Base-by-base conservation (phyloP, 2,113 vertebrate genomes). In the Pachycephala philippinensis region DNA sequence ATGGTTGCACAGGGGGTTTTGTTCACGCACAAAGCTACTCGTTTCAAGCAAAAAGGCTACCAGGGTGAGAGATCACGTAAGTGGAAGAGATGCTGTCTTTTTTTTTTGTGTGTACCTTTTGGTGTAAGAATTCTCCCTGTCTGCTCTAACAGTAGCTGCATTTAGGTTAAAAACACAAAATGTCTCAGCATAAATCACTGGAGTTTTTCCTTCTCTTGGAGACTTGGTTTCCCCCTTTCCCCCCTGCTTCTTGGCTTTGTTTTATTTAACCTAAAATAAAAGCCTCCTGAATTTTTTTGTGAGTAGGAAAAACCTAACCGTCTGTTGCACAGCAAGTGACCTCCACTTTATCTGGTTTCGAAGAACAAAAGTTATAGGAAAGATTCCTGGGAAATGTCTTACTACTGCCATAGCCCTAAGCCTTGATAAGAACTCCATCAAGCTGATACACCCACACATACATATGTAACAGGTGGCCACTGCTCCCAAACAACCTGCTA, bases 91-190 rank as follows among this genome's bases (percentile, higher is more conserved):
- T 87, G 80, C 47, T 84, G 80, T 61, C 76, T 78, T 44, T 80
- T 49, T 84, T 92, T 78, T 93, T 68, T 42, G 6, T 74, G 59
- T 76, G 44, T 75, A 89, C 44, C 40, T 92, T 92, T 56, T 42
- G 27, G 79, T 89, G 57, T 61, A 93, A 86, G 92, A 84, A 40
- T 86, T 90, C 15, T 89, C 69, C 53, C 65, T 61, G 28, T 50
- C 61, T 83, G 52, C 60, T 84, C 39, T 76, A 82, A 89, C 89
- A 89, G 84, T 94, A 93, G 93, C 87, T 94, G 31, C 64, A 86
- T 94, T 94, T 93, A 75, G 88, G 80, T 96, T 90, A 90, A 94
- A 92, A 93, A 83, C 45, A 88, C 60, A 60, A 80, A 85, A 90
- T 64, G 42, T 42, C 76, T 88, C 65, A 47, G 37, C 37, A 78